Percentiles rank a stretch among this genome's conserved stretches.
Evolutionary conservation across 2,113 vertebrate species (phyloP).

Genomic region (Astur gentilis): DNA sequence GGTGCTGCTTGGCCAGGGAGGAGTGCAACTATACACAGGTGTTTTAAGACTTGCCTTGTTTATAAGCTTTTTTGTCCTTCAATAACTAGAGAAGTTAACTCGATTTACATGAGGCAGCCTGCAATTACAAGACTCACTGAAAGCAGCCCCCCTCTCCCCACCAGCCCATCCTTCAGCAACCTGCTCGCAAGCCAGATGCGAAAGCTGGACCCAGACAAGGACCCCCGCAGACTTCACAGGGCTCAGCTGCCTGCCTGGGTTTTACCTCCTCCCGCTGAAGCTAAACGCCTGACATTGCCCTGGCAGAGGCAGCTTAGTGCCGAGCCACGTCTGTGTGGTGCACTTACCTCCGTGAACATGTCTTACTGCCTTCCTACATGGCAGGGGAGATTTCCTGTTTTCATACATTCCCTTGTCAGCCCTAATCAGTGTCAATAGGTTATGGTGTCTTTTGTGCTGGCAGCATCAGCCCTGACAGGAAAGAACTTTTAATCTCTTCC

Average conservation of each 20-base stretch:
- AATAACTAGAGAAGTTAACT: background rate
- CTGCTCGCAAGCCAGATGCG: background rate
- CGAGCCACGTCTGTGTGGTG: background rate
- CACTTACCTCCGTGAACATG: constrained; percentile 76
- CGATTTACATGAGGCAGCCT: background rate
- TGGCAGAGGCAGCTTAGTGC: background rate
- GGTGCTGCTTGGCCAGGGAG: background rate
- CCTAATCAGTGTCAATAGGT: constrained; percentile 64
- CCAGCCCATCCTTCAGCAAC: background rate
- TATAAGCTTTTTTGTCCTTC: background rate
- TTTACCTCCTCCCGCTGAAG: background rate
- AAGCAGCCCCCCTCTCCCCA: background rate
- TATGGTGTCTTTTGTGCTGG: constrained; percentile 46
- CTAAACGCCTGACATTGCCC: background rate
- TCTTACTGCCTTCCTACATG: constrained; percentile 72
- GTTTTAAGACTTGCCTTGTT: background rate
- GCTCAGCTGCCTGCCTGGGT: background rate
- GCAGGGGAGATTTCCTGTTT: constrained; percentile 65
- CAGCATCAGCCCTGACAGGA: constrained; percentile 55
- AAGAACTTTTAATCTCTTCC: constrained; percentile 73
- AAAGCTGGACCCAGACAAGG: background rate
- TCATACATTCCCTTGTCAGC: constrained; percentile 67
- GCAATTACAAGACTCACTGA: background rate
- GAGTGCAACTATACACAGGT: background rate
- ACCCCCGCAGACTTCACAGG: accelerated